Evolutionary conservation across 2,113 vertebrate species (phyloP).

Genomic region (Ageneiosus marmoratus): DNA sequence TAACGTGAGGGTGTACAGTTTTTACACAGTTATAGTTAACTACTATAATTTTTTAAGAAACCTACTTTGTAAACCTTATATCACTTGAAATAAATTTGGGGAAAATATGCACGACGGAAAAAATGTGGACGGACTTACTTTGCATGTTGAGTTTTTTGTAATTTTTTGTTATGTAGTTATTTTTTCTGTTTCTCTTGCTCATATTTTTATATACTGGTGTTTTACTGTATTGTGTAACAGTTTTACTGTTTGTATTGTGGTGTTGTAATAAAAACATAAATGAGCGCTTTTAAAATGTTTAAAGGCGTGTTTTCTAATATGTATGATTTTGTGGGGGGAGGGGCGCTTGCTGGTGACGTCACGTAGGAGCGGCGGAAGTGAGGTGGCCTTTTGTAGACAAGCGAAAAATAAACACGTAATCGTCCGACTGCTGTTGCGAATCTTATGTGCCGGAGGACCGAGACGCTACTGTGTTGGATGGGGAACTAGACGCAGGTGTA

Average conservation of each 20-base stretch:
- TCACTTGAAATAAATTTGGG: background rate
- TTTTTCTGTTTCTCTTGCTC: too few relatives aligned
- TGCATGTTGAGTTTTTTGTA: background rate
- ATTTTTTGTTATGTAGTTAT: too few relatives aligned
- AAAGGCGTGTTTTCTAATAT: background rate
- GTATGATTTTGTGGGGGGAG: background rate
- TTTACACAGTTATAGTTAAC: too few relatives aligned
- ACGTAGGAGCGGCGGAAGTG: slow-evolving; percentile 68
- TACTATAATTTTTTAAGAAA: too few relatives aligned
- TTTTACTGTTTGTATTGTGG: too few relatives aligned
- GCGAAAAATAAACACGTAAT: slow-evolving; percentile 80
- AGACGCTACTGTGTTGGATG: slow-evolving; percentile 3
- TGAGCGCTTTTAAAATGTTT: background rate
- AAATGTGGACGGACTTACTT: background rate
- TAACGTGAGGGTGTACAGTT: background rate
- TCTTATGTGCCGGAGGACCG: background rate
- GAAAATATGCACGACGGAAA: background rate
- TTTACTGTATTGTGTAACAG: too few relatives aligned
- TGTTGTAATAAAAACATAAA: too few relatives aligned
- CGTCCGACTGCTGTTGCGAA: background rate
- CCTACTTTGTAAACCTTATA: background rate
- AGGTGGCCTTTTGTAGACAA: slow-evolving; percentile 72
- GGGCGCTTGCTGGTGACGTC: background rate
- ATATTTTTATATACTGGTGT: too few relatives aligned
- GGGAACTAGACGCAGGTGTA: slow-evolving; percentile 17